phyloP scores from a whole-genome alignment of 1,140 invertebrate genomes.

The Apis mellifera region DNA sequence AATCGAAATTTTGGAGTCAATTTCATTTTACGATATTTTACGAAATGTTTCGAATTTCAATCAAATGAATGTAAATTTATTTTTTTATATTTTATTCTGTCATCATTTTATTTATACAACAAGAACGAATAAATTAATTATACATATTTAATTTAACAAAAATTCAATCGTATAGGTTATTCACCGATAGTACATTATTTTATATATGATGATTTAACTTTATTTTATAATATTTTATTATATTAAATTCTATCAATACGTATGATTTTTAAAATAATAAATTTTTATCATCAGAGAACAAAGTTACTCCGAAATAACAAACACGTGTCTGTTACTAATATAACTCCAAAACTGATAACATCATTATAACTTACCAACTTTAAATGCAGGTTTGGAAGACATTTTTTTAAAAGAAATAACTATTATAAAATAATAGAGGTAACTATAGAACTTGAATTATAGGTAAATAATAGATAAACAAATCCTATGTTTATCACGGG shows the following conservation, averaged over 20 bases:
- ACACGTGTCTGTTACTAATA: neutral
- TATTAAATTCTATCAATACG: neutral
- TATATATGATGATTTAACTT: too few relatives aligned
- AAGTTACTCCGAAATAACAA: constrained; percentile 11
- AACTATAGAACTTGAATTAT: neutral
- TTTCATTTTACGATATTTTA: neutral
- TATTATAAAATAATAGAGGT: neutral
- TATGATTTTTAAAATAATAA: neutral
- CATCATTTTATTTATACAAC: neutral
- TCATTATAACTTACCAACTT: constrained; percentile 73
- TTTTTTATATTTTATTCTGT: neutral
- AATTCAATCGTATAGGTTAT: neutral
- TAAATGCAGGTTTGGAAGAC: constrained; percentile 70
- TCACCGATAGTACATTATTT: neutral
- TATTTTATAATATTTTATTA: too few relatives aligned
- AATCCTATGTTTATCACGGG: neutral
- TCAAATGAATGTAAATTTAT: neutral
- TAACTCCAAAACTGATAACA: neutral
- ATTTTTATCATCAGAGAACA: neutral
- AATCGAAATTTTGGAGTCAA: too few relatives aligned
- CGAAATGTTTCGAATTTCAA: neutral
- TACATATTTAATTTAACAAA: neutral
- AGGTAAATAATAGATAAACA: neutral
- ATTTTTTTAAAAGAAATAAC: constrained; percentile 42
- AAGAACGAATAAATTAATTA: neutral